Percentiles rank a stretch among this genome's conserved stretches.
phyloP scores from a whole-genome alignment of 2,113 vertebrate species.

The Notothenia rossii region DNA sequence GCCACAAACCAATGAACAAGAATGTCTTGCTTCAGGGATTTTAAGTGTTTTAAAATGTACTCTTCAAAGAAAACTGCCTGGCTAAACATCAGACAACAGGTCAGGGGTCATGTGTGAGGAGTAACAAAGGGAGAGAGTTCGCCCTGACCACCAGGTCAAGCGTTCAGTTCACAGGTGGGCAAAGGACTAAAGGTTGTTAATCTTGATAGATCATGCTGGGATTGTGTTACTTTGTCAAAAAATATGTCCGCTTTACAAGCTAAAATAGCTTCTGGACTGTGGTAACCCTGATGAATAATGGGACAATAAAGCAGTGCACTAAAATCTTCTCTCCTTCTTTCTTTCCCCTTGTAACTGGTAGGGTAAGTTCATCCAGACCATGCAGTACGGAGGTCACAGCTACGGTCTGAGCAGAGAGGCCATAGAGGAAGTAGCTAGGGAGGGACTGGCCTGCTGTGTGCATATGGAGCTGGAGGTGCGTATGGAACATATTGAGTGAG shows the following conservation, averaged over 20 bases:
- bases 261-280: slow-evolving; percentile 18
- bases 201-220: slow-evolving; percentile 50
- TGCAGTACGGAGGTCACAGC: slow-evolving; percentile 82
- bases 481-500: background rate
- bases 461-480: slow-evolving; percentile 94
- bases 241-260: slow-evolving; percentile 33
- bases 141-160: slow-evolving; percentile 34
- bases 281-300: slow-evolving; percentile 4
- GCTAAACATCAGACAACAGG: slow-evolving; percentile 39
- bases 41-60: slow-evolving; percentile 26
- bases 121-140: slow-evolving; percentile 40
- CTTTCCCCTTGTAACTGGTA: slow-evolving; percentile 66
- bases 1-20: background rate
- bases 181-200: slow-evolving; percentile 41
- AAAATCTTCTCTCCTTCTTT: slow-evolving; percentile 24
- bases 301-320: slow-evolving; percentile 17
- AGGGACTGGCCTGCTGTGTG: slow-evolving; percentile 91
- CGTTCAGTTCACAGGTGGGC: slow-evolving; percentile 64
- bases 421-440: slow-evolving; percentile 89
- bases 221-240: slow-evolving; percentile 17
- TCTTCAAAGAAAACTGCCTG: slow-evolving; percentile 22
- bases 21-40: background rate
- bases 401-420: slow-evolving; percentile 90
- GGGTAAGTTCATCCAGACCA: slow-evolving; percentile 92
- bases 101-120: slow-evolving; percentile 60